Percentiles rank a stretch among this genome's conserved stretches.
These are phyloP conservation scores for Xylocopa sonorina DNA, from an alignment of 1,140 invertebrate species.

Conservation along the genomic window DNA sequence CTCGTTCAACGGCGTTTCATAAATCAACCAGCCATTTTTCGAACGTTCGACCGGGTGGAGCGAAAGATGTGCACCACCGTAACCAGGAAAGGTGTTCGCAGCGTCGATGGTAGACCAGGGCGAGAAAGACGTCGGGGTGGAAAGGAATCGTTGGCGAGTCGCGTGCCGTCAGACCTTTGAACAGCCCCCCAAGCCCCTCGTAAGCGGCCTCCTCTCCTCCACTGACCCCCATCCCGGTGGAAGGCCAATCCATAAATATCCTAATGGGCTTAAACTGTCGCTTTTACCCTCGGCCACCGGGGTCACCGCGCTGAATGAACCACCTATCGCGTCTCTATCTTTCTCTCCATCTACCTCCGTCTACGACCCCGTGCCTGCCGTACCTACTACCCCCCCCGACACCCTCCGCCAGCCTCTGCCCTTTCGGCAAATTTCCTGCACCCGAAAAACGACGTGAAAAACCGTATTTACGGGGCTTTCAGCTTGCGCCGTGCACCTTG, in stretches of 20 bases:
- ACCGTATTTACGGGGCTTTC: constrained; percentile 59
- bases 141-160: constrained; percentile 46
- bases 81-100: constrained; percentile 63
- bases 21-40: constrained; percentile 65
- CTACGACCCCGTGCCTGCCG: neutral
- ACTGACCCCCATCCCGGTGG: constrained; percentile 15
- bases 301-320: constrained; percentile 33
- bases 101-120: constrained; percentile 24
- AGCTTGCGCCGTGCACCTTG: constrained; percentile 61
- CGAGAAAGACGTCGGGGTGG: constrained; percentile 28
- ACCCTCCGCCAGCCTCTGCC: too few relatives aligned
- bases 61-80: constrained; percentile 58
- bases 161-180: constrained; percentile 61
- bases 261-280: constrained; percentile 78
- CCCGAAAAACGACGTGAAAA: constrained; percentile 59
- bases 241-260: constrained; percentile 75
- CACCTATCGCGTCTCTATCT: constrained; percentile 41
- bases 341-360: constrained; percentile 33
- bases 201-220: constrained; percentile 29
- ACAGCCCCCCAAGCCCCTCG: constrained; percentile 56
- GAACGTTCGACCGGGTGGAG: constrained; percentile 27
- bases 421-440: constrained; percentile 67
- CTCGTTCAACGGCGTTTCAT: constrained; percentile 44
- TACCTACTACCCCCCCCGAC: too few relatives aligned
- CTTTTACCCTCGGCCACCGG: constrained; percentile 66